Percentiles rank a stretch among this genome's conserved stretches.
These are phyloP conservation scores for Triplophysa yarkandensis DNA, from an alignment of 2,797 vertebrate species.

Conservation along the genomic window DNA sequence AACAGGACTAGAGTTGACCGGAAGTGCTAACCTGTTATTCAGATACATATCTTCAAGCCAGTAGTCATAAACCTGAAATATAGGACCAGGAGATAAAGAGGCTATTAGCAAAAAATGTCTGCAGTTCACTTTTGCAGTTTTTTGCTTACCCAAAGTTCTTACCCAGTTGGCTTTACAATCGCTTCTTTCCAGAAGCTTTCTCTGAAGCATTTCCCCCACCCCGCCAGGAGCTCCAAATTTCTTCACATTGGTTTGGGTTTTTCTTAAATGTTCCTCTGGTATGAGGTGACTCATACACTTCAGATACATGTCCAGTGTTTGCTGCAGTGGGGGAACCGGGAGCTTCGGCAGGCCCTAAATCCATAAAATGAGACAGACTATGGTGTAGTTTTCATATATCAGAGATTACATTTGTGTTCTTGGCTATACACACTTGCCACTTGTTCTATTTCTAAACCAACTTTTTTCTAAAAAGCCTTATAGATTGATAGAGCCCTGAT, in stretches of 20 bases:
- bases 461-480: slow-evolving; percentile 34
- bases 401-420: slow-evolving; percentile 1
- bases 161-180: slow-evolving; percentile 90
- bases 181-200: slow-evolving; percentile 82
- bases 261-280: slow-evolving; percentile 83
- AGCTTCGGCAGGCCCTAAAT: slow-evolving; percentile 85
- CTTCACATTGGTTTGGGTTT: slow-evolving; percentile 78
- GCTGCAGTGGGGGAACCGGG: slow-evolving; percentile 85
- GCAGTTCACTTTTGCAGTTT: no score
- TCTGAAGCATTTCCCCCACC: slow-evolving; percentile 86
- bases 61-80: slow-evolving; percentile 86
- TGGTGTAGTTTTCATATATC: slow-evolving; percentile 3
- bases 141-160: slow-evolving; percentile 53
- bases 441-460: slow-evolving; percentile 2
- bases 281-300: slow-evolving; percentile 87
- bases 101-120: background rate
- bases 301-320: slow-evolving; percentile 87
- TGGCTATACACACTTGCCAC: background rate
- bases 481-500: slow-evolving; percentile 21
- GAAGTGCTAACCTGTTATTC: slow-evolving; percentile 88
- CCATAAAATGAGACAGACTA: background rate
- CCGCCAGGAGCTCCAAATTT: slow-evolving; percentile 84
- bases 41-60: slow-evolving; percentile 99
- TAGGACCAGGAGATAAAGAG: slow-evolving; percentile 8
- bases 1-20: slow-evolving; percentile 93